Evolutionary conservation across 2,888 invertebrate species (phyloP).

Genomic region (Noctua janthe): DNA sequence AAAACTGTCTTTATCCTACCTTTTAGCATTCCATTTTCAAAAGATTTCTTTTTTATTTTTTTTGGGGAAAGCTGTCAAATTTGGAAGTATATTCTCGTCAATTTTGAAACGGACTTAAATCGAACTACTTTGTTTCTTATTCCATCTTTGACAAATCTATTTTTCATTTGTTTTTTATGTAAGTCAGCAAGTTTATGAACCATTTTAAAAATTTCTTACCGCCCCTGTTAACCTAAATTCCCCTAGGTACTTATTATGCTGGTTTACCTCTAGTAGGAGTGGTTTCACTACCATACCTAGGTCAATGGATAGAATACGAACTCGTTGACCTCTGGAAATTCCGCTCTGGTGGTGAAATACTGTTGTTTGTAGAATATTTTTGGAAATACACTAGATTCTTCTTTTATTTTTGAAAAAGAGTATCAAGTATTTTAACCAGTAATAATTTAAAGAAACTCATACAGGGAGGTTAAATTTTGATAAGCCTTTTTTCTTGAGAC

Average conservation of each 20-base stretch:
- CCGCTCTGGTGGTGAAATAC: not conserved
- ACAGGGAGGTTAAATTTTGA: not conserved
- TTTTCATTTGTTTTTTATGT: not conserved
- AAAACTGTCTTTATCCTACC: not conserved
- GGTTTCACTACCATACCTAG: conserved; percentile 22
- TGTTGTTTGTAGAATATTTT: not conserved
- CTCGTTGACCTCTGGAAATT: conserved; percentile 29
- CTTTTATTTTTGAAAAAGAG: not conserved
- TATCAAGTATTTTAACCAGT: not conserved
- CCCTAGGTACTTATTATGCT: not conserved
- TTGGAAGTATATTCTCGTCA: not conserved
- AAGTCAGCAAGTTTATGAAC: not conserved
- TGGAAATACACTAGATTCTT: not conserved
- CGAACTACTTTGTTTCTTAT: not conserved
- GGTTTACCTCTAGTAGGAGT: conserved; percentile 24
- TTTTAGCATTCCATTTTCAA: not conserved
- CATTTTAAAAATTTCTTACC: not conserved
- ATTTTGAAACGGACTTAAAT: not conserved
- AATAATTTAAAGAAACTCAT: not conserved
- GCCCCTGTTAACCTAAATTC: conserved; percentile 29
- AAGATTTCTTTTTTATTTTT: not conserved
- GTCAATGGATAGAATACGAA: conserved; percentile 21
- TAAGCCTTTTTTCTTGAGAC: not conserved
- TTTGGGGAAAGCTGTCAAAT: not conserved
- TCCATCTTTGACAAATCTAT: not conserved